phyloP scores from a whole-genome alignment of 2,797 vertebrate species.

The Siniperca undulata region DNA sequence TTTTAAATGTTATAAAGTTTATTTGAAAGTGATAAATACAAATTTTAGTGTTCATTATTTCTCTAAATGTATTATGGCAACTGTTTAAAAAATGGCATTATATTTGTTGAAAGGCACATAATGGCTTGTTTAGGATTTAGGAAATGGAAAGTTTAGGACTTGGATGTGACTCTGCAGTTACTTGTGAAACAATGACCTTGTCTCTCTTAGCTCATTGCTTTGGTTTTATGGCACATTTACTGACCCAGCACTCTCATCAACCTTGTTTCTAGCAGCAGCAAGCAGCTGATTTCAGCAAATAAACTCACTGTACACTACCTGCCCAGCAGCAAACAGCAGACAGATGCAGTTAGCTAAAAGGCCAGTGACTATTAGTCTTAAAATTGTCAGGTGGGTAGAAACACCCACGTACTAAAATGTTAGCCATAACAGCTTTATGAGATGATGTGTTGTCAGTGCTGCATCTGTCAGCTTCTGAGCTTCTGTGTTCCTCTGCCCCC shows the following conservation, averaged over 20 bases:
- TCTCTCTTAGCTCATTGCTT: neutral
- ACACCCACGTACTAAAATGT: neutral
- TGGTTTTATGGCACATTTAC: neutral
- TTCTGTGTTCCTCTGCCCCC: conserved; percentile 24
- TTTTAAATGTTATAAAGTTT: no score
- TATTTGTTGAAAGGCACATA: neutral
- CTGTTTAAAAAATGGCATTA: neutral
- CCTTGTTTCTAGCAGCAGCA: neutral
- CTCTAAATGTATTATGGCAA: no score
- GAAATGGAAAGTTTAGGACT: neutral
- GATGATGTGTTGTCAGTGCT: neutral
- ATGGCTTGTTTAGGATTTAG: neutral
- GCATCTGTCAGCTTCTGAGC: neutral
- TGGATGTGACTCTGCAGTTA: neutral
- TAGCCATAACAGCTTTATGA: neutral
- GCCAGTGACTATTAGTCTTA: neutral
- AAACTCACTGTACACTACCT: neutral
- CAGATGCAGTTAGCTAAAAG: neutral
- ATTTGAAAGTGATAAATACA: no score
- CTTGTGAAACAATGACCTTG: neutral
- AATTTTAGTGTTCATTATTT: no score
- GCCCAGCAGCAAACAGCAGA: neutral
- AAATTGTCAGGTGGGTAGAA: neutral
- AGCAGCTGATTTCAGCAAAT: neutral
- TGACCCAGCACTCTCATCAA: neutral